Percentiles rank a stretch among this genome's conserved stretches.
These are phyloP conservation scores for Pinna nobilis DNA, from an alignment of 1,140 invertebrate genomes.

Conservation along the genomic window DNA sequence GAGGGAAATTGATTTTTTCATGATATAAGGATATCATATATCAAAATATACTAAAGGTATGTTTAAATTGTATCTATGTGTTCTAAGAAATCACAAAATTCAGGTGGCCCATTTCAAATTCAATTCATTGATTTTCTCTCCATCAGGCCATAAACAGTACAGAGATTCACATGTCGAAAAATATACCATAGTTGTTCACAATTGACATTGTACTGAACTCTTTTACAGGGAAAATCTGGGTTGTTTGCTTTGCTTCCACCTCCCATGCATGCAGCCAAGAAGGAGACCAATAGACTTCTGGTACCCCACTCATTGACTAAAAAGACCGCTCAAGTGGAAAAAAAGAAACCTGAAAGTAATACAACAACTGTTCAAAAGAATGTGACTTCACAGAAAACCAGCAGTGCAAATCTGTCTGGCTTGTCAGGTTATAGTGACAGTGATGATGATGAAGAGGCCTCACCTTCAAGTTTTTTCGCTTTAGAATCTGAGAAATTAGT, in stretches of 20 bases:
- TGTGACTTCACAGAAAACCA: background rate
- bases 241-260: constrained; percentile 58
- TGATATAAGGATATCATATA: no score
- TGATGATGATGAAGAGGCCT: constrained; percentile 56
- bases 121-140: background rate
- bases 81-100: no score
- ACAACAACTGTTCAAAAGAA: no score
- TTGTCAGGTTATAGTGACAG: constrained; percentile 46
- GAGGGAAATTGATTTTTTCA: no score
- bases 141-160: background rate
- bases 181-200: background rate
- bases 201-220: background rate
- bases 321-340: constrained; percentile 20
- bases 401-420: background rate
- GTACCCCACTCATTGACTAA: constrained; percentile 60
- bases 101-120: no score
- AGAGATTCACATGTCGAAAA: background rate
- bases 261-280: constrained; percentile 51
- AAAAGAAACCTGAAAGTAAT: background rate
- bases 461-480: constrained; percentile 48
- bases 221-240: constrained; percentile 37
- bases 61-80: no score
- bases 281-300: constrained; percentile 58
- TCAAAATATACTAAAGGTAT: no score
- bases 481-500: constrained; percentile 25